Conservation (phyloP, 2,113 vertebrate genomes). For the Speoplatyrhinus poulsoni region DNA sequence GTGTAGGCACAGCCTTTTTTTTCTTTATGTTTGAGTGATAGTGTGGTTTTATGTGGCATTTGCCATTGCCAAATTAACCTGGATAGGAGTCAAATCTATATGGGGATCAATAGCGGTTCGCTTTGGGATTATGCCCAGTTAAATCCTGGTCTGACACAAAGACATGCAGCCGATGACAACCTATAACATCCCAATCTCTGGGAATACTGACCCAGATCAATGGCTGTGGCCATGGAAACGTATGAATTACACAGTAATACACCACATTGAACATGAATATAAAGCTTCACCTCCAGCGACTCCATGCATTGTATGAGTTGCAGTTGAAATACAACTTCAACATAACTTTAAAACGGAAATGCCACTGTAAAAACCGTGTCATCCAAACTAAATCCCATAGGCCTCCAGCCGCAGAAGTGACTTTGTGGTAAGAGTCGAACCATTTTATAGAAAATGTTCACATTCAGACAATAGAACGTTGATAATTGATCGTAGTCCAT, state of each 20-base stretch:
- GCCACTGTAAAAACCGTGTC: too few species aligned
- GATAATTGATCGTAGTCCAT: too few species aligned
- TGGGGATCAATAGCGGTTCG: slow-evolving; percentile 55
- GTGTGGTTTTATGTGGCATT: slow-evolving; percentile 17
- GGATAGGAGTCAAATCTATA: slow-evolving; percentile 40
- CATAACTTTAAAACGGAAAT: neutral
- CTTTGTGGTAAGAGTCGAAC: too few species aligned
- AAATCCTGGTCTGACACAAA: slow-evolving; percentile 41
- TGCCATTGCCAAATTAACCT: slow-evolving; percentile 60
- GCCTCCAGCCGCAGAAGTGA: too few species aligned
- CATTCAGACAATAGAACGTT: too few species aligned
- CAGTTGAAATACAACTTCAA: neutral
- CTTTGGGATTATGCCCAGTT: slow-evolving; percentile 39
- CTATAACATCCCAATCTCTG: slow-evolving; percentile 48
- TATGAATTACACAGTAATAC: slow-evolving; percentile 54
- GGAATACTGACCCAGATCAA: slow-evolving; percentile 53
- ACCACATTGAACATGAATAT: slow-evolving; percentile 34
- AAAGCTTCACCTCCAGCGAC: neutral
- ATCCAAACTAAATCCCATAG: too few species aligned
- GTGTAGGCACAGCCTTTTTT: slow-evolving; percentile 9
- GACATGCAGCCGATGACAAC: slow-evolving; percentile 48
- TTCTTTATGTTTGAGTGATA: slow-evolving; percentile 41
- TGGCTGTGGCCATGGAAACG: slow-evolving; percentile 64
- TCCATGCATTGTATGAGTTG: slow-evolving; percentile 12
- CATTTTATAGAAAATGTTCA: too few species aligned